Evolutionary conservation across 1,140 invertebrate species (phyloP).

Genomic region (Ericerus pela): DNA sequence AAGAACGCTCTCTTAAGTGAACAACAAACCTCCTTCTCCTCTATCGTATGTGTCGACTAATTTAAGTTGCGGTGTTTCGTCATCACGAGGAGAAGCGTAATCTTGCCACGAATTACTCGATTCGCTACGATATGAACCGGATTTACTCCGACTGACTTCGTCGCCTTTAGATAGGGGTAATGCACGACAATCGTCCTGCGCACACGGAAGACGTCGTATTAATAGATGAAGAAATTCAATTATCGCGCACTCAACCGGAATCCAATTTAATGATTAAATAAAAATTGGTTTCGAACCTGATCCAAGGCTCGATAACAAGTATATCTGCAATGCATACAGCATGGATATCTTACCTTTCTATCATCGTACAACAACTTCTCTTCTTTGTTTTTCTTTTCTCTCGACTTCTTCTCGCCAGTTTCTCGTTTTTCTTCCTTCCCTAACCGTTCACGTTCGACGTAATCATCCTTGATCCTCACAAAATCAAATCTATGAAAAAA

Average conservation of each 20-base stretch:
- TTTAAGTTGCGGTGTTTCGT: background rate
- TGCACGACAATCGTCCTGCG: no score
- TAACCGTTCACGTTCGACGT: background rate
- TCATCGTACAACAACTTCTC: background rate
- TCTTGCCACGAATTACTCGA: background rate
- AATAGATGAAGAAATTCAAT: no score
- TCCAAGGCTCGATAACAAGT: background rate
- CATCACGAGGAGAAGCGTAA: background rate
- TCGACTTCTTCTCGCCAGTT: background rate
- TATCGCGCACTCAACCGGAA: no score
- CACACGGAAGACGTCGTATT: no score
- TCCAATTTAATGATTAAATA: no score
- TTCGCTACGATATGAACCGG: background rate
- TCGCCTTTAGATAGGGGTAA: no score
- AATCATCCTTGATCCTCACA: no score
- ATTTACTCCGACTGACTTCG: background rate
- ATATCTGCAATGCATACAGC: background rate
- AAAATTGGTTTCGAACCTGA: no score
- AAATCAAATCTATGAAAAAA: no score
- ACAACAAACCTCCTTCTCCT: no score
- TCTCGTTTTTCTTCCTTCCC: background rate
- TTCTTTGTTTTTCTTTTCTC: background rate
- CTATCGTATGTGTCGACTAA: background rate
- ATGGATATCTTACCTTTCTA: background rate
- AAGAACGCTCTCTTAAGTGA: no score